Evolutionary conservation across 2,113 vertebrate genomes (phyloP).

Genomic region (Rhinogobius similis): DNA sequence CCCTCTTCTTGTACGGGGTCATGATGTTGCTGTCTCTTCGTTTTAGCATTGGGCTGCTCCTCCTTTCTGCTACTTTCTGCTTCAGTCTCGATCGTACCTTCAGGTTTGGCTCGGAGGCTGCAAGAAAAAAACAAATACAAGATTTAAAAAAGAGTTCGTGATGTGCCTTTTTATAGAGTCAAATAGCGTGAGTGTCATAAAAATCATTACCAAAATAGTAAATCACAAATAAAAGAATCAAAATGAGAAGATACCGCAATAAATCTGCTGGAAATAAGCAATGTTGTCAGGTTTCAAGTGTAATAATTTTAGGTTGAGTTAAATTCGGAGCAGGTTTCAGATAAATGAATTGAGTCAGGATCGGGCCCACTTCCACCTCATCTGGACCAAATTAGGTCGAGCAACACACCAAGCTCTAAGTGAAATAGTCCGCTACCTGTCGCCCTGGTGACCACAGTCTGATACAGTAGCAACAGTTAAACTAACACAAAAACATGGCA

Average conservation of each 20-base stretch:
- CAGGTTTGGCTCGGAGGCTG: conserved; percentile 98
- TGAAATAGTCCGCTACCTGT: conserved; percentile 76
- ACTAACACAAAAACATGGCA: conserved; percentile 76
- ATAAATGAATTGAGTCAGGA: conserved; percentile 67
- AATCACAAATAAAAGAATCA: conserved; percentile 24
- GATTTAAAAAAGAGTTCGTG: conserved; percentile 3
- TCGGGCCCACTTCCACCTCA: conserved; percentile 71
- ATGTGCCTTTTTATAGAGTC: conserved; percentile 7
- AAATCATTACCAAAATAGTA: conserved; percentile 36
- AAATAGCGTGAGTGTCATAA: conserved; percentile 4
- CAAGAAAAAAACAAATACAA: conserved; percentile 45
- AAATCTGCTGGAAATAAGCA: conserved; percentile 34
- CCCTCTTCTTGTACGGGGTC: conserved; percentile 94
- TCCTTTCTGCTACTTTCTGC: conserved; percentile 97
- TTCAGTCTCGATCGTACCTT: conserved; percentile 98
- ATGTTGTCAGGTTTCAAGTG: conserved; percentile 35
- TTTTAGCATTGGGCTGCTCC: conserved; percentile 96
- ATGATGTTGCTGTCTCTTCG: conserved; percentile 90
- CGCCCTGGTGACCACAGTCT: conserved; percentile 73
- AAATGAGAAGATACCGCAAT: conserved; percentile 27
- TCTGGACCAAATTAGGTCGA: conserved; percentile 77
- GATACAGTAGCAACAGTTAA: conserved; percentile 81
- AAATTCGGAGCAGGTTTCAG: conserved; percentile 56
- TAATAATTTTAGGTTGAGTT: conserved; percentile 39
- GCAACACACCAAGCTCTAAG: conserved; percentile 66